Conservation (phyloP, 1,140 invertebrate species). For the Acyrthosiphon pisum region DNA sequence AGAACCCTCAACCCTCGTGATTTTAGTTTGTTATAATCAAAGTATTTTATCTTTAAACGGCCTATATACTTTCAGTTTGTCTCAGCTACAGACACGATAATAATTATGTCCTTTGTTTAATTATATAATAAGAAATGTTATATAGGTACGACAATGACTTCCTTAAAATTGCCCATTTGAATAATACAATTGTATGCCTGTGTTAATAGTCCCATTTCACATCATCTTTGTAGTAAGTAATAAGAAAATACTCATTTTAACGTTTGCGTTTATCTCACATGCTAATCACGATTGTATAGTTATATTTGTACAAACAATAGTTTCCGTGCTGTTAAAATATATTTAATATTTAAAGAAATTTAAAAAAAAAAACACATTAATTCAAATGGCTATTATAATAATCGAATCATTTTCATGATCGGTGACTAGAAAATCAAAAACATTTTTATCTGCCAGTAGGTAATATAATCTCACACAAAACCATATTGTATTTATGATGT, state of each 20-base stretch:
- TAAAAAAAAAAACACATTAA: neutral
- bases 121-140: neutral
- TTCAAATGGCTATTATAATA: neutral
- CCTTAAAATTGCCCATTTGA: neutral
- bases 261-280: neutral
- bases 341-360: neutral
- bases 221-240: neutral
- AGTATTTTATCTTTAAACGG: neutral
- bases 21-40: neutral
- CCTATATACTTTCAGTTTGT: constrained; percentile 2
- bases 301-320: neutral
- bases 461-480: neutral
- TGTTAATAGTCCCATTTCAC: neutral
- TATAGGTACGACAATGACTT: constrained; percentile 10
- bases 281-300: neutral
- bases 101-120: neutral
- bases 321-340: neutral
- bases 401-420: neutral
- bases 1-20: neutral
- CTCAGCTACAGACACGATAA: neutral
- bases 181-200: neutral
- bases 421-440: neutral
- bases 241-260: neutral
- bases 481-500: neutral
- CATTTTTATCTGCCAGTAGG: neutral